Base-by-base conservation (phyloP, 1,140 invertebrate species). In the Neomicropteryx cornuta region DNA sequence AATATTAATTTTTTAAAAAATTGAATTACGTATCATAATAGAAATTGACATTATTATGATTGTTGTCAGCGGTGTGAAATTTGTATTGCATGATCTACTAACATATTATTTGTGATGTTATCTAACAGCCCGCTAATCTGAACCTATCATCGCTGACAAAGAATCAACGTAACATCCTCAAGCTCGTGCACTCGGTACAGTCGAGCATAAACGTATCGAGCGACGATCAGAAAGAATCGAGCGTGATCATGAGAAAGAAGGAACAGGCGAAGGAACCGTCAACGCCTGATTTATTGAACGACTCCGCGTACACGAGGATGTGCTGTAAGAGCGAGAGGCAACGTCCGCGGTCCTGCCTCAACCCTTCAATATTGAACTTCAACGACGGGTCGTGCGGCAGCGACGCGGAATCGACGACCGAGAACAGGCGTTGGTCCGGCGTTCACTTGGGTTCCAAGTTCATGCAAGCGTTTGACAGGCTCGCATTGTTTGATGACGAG, bases 371-470 rank as follows among this genome's bases (percentile, higher is more conserved):
- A 39, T 64, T 56, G 46, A 67, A 54, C 44, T 70, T 48, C 57
- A 69, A 62, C 46, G 58, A 54, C 39, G 66, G 51, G 56, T 67
- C 54, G 36, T 64, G 53, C 39, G 62, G 62, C 37, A 68, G 73
- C 45, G 71, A 68, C 36, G 68, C 66, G 42, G 76, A 79, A 36
- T 46, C 64, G 3, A 65, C 63, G 33, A 68, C 72, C 20, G 64
- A 66, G 2, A 79, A 76, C 41, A 81, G 82, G 48, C 66, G 82
- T 38, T 86, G 82, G 79, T 83, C 79, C 28, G 77, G 76, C 24
- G 73, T 80, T 21, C 75, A 81, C 35, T 58, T 81, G 18, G 76
- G 77, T 30, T 75, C 77, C 0, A 82, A 81, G 51, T 58, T 83
- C 33, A 77, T 77, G 49, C 75, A 79, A 45, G 75, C 76, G 10